Conservation (phyloP, 2,888 invertebrate genomes). For the Syrista parreyssii region DNA sequence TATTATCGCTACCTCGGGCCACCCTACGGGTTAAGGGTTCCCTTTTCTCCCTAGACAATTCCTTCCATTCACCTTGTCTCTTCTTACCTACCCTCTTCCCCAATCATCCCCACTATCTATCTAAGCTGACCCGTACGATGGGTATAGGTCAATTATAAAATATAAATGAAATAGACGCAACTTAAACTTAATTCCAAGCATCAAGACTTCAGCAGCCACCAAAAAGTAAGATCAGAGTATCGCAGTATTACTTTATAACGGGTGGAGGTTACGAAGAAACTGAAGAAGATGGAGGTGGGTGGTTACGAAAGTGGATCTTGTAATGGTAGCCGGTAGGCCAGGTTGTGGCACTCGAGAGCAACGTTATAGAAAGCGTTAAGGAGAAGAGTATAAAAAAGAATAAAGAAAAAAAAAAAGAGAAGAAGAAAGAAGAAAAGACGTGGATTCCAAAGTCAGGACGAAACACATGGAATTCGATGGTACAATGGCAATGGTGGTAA, state of each 20-base stretch:
- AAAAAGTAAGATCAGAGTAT: neutral
- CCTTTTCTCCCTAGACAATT: neutral
- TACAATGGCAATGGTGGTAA: neutral
- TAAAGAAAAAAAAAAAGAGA: neutral
- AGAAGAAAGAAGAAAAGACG: neutral
- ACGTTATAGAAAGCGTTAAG: neutral
- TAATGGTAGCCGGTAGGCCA: neutral
- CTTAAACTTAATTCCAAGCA: neutral
- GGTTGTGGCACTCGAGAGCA: neutral
- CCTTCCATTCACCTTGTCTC: neutral
- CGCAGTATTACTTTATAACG: neutral
- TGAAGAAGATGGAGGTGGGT: neutral
- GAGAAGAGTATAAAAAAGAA: neutral
- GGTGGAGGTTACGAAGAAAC: neutral
- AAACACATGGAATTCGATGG: neutral
- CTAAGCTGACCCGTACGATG: neutral
- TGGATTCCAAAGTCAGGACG: neutral
- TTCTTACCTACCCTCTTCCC: too few relatives aligned
- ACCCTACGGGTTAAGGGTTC: neutral
- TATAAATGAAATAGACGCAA: neutral
- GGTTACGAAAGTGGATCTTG: neutral
- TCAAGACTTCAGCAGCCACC: rapidly evolving
- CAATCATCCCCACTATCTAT: neutral
- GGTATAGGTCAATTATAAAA: neutral
- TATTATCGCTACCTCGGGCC: neutral